A percentile compares a stretch with the other conserved stretches of the same genome.
Conservation (phyloP, 2,113 vertebrate genomes). For the Herpetotheres cachinnans region DNA sequence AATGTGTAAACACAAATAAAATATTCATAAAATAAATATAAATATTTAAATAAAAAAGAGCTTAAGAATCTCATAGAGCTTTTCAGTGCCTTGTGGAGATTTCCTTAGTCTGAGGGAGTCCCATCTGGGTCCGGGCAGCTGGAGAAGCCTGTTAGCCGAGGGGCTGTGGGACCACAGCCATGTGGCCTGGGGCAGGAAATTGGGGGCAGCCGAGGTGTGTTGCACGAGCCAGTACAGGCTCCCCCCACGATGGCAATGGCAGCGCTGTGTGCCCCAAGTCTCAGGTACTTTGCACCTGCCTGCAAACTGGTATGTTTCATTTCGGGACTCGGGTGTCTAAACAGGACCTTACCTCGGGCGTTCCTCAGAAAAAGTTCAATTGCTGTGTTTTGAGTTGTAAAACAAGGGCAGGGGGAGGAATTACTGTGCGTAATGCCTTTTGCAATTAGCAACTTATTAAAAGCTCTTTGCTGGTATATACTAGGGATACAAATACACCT, state of each 20-base stretch:
- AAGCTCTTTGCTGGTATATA: not conserved
- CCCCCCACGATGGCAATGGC: rapidly evolving
- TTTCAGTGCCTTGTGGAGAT: not conserved
- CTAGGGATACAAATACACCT: not conserved
- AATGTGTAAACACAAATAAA: not conserved
- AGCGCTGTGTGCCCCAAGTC: not conserved
- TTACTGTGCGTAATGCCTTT: not conserved
- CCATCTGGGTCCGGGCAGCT: not conserved
- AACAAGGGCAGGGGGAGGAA: not conserved
- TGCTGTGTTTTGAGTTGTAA: not conserved
- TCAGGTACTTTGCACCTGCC: not conserved
- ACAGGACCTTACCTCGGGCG: not conserved
- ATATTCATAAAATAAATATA: not conserved
- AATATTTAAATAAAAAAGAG: not conserved
- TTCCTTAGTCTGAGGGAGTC: rapidly evolving
- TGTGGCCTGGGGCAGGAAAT: not conserved
- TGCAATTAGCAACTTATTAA: not conserved
- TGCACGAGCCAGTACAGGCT: not conserved
- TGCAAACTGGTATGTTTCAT: not conserved
- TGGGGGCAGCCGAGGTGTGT: no score
- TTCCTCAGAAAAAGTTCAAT: not conserved
- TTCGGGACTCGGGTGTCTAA: not conserved
- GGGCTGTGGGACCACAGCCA: not conserved
- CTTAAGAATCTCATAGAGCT: not conserved
- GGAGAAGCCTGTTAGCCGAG: not conserved